Conservation (phyloP, 2,797 vertebrate genomes). For the Myiotriccus ornatus region DNA sequence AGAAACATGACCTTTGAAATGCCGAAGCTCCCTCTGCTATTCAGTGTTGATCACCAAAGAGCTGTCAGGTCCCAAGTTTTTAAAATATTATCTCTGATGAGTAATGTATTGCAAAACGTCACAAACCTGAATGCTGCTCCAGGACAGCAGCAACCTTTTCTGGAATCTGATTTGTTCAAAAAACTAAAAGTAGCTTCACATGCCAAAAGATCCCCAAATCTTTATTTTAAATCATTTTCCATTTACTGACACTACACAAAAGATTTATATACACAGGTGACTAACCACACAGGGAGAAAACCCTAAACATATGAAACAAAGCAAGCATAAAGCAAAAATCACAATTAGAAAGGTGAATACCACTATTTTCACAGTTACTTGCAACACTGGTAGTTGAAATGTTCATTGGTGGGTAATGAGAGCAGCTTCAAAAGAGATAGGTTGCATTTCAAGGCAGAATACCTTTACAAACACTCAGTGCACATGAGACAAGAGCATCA, state of each 20-base stretch:
- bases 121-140: not conserved
- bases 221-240: not conserved
- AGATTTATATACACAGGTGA: fast-evolving
- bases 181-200: not conserved
- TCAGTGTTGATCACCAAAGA: not conserved
- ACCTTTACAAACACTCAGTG: not conserved
- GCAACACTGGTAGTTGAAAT: not conserved
- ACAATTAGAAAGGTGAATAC: not conserved
- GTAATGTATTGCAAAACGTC: not conserved
- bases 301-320: not conserved
- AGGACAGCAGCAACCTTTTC: not conserved
- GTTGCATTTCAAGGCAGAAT: not conserved
- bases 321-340: not conserved
- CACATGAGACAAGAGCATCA: not conserved
- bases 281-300: not conserved
- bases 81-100: slow-evolving; percentile 8
- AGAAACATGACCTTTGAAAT: slow-evolving; percentile 29
- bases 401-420: not conserved
- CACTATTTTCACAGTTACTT: not conserved
- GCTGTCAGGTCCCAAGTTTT: not conserved
- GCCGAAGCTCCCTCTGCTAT: not conserved
- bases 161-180: not conserved
- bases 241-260: not conserved
- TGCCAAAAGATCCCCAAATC: not conserved
- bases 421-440: not conserved